Base-by-base conservation (phyloP, 2,113 vertebrate genomes). In the Lichenostomus cassidix region DNA sequence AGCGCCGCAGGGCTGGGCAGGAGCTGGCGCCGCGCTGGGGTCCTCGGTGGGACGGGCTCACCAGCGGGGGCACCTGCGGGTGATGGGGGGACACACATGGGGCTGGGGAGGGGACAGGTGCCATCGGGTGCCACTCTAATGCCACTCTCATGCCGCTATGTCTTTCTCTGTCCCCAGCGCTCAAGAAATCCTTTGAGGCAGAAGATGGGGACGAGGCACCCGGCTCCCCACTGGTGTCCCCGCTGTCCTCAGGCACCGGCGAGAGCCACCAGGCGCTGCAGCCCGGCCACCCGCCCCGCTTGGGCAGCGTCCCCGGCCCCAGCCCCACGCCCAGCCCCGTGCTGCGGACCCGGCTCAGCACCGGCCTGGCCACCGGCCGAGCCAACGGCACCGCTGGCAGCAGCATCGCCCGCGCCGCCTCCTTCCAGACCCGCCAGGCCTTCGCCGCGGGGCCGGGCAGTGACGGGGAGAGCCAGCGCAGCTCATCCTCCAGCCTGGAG, bases 131-230 rank as follows among this genome's bases (percentile, higher is more conserved):
- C 81, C 39, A 7, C 42, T 7, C 41, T 79, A 15, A 44, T 8
- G 62, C 46, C 75, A 3, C 52, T 33, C 35, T 47, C 19, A 16
- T 11, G 65, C 47, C 74, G 47, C n/a, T 55, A 4, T 89, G 33
- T 92, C 63, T 90, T 49, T 96, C 27, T 97, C 50, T 91, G 35
- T 84, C 50, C 88, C n/a, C 97, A 99, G 99, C 98, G 0, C 96
- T 99, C 87, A 98, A 99, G 96, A 98, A 98, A 67, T 99, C 98
- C 1, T 99, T 99, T 31, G 98, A 99, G 47, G 97, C 97, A 9
- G 98, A 99, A 55, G 98, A 98, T 94, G 97, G 97, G 55, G 98
- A 98, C 2, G 97, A 98, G 29, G 95, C 87, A 1, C 96, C 95
- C 0, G 50, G 97, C 29, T 98, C 98, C 81, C 95, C 98, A 12